These are phyloP conservation scores for Parambassis ranga DNA, from an alignment of 2,797 vertebrate species.

Conservation along the genomic window DNA sequence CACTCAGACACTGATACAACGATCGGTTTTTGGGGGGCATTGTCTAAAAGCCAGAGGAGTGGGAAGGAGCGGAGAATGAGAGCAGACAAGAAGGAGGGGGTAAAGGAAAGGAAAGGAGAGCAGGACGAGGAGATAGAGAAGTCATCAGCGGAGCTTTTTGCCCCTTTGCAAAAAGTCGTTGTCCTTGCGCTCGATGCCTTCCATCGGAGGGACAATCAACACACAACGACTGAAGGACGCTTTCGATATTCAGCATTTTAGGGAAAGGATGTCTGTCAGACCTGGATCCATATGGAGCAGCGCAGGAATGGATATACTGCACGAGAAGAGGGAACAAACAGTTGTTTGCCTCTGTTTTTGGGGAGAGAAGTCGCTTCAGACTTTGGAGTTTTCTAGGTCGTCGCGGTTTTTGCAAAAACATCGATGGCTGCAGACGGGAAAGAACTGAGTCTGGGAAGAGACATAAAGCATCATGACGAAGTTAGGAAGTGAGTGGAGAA, in stretches of 20 bases:
- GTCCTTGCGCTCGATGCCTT: neutral
- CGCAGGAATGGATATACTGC: conserved; percentile 26
- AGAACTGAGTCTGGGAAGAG: conserved; percentile 29
- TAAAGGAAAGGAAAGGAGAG: conserved; percentile 8
- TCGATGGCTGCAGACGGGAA: conserved; percentile 1
- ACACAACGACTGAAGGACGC: neutral
- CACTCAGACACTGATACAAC: conserved; percentile 59
- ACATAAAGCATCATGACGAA: conserved; percentile 36
- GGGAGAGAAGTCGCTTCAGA: neutral
- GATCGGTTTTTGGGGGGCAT: conserved; percentile 60
- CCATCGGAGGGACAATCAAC: conserved; percentile 1
- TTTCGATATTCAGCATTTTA: neutral
- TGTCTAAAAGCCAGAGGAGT: conserved; percentile 72
- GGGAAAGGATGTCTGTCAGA: neutral
- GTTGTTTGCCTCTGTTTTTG: neutral
- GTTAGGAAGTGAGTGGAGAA: conserved; percentile 21
- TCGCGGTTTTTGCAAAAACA: neutral
- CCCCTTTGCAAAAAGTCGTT: conserved; percentile 35
- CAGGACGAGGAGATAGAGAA: conserved; percentile 33
- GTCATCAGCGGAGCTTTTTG: conserved; percentile 21
- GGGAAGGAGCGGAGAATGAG: conserved; percentile 57
- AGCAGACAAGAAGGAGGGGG: conserved; percentile 41
- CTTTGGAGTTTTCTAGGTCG: conserved; percentile 45
- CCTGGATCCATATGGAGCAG: conserved; percentile 14
- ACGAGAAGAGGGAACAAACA: conserved; percentile 18